Evolutionary conservation across 1,140 invertebrate species (phyloP), one percentile per base, ranked within the genome.

Genomic region (Ips typographus): DNA sequence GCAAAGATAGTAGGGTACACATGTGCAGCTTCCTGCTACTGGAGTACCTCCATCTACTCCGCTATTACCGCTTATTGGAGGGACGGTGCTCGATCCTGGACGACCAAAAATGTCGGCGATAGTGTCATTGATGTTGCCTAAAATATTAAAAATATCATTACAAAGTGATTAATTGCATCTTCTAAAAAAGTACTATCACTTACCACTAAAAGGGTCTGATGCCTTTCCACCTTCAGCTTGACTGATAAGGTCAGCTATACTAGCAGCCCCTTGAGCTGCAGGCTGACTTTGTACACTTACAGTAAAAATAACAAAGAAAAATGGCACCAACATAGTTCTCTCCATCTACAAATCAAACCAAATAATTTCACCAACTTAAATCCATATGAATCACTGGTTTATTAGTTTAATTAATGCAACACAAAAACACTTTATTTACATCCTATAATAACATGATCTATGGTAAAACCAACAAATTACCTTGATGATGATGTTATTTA

Each of bases 1-100:
- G 68, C 91, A 93, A 7, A 88, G 84, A 76, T 90, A 92, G 76
- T 92, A 93, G 0, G 85, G 83, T 0, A 88, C 86, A 72, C 86
- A 88, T 60, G 79, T 80, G 70, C 86, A 87, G 6, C 77, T 55
- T 4, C 39, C 8, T 36, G 36, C 43, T 2, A 49, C 68, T 3
- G 2, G 38, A 58, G n/a, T 61, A 39, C 41, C 40, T 4, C n/a
- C 40, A 22, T 6, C 53, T 8, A 4, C n/a, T 4, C 51, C 52
- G 5, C 6, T 47, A 37, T 65, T 55, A 37, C 37, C n/a, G 49
- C 7, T 2, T 44, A 57, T 56, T n/a, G n/a, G 5, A 1, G 63
- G 63, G 8, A 40, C n/a, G 39, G 53, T 43, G 6, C 5, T 7
- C 3, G 44, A 3, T 8, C 40, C 39, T n/a, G 61, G 47, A 22